Evolutionary conservation across 2,113 vertebrate genomes (phyloP).

Genomic region (Hippocampus mohnikei): DNA sequence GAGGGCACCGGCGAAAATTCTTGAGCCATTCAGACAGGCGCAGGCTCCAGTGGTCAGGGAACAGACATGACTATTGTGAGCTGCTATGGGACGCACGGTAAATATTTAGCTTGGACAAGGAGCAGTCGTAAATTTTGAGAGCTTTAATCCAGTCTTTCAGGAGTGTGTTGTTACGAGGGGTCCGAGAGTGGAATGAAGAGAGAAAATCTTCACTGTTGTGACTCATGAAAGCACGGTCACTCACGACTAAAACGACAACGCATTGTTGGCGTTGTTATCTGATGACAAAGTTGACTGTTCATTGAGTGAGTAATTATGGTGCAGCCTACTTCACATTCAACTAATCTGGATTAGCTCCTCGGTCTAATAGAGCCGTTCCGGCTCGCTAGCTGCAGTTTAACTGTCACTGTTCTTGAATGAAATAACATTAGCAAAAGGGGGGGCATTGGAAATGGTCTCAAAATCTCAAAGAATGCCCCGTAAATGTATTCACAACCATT

Average conservation of each 20-base stretch:
- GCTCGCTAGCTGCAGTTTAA: conserved; percentile 44
- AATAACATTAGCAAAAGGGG: conserved; percentile 27
- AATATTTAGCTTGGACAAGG: conserved; percentile 75
- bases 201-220: conserved; percentile 4
- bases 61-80: conserved; percentile 67
- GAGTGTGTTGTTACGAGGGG: conserved; percentile 30
- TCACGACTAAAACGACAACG: conserved; percentile 3
- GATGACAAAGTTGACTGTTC: conserved; percentile 33
- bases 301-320: conserved; percentile 40
- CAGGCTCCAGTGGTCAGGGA: conserved; percentile 60
- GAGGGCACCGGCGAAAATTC: conserved; percentile 51
- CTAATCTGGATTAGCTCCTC: conserved; percentile 52
- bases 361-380: conserved; percentile 54
- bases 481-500: conserved; percentile 8
- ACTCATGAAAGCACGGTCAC: conserved; percentile 15
- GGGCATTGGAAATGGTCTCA: too few species aligned
- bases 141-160: conserved; percentile 48
- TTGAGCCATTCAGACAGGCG: conserved; percentile 53
- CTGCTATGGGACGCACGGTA: conserved; percentile 67
- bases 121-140: conserved; percentile 68
- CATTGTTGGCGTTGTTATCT: conserved; percentile 10
- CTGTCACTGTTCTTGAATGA: conserved; percentile 36
- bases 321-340: conserved; percentile 48
- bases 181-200: conserved; percentile 10
- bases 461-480: not conserved